These are phyloP conservation scores for Malaclemys terrapin DNA, from an alignment of 2,113 vertebrate species.

Conservation along the genomic window DNA sequence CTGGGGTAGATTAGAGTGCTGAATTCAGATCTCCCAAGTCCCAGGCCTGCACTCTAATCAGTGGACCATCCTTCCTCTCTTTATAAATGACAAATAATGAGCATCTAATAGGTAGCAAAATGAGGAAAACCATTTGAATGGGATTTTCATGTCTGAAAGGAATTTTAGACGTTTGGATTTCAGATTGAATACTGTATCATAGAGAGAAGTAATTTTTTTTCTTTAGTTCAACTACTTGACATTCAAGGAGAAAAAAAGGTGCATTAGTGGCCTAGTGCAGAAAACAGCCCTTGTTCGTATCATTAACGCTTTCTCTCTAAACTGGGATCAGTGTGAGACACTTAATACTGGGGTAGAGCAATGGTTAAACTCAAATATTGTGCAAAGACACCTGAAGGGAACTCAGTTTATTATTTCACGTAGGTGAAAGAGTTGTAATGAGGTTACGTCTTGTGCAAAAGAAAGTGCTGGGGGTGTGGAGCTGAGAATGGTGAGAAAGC, in stretches of 20 bases:
- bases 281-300: slow-evolving; percentile 4
- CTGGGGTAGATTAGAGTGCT: not conserved
- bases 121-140: not conserved
- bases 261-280: not conserved
- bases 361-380: slow-evolving; percentile 8
- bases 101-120: not conserved
- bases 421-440: not conserved
- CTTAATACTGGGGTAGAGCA: not conserved
- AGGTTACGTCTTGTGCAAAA: not conserved
- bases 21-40: not conserved
- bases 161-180: not conserved
- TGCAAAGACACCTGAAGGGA: not conserved
- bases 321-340: not conserved
- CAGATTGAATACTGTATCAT: not conserved
- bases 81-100: not conserved
- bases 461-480: not conserved
- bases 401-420: not conserved
- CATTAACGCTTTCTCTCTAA: slow-evolving; percentile 5
- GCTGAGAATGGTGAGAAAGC: not conserved
- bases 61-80: not conserved
- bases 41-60: not conserved
- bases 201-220: not conserved
- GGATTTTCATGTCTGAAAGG: not conserved
- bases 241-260: slow-evolving; percentile 34
- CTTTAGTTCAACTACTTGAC: not conserved